phyloP scores from a whole-genome alignment of 2,888 invertebrate genomes.

The Pheosia gnoma region DNA sequence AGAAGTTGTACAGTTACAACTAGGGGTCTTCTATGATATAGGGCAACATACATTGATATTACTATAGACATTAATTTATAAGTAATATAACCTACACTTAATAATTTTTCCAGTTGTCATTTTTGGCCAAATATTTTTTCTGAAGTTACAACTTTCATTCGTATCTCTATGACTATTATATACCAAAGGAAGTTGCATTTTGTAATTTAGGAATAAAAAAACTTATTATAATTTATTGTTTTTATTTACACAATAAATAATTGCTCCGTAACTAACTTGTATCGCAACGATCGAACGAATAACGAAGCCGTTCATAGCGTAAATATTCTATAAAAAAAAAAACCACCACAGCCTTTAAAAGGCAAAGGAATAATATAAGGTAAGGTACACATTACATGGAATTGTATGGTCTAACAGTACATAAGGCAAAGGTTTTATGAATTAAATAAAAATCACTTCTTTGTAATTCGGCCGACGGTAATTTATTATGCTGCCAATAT shows the following conservation, averaged over 20 bases:
- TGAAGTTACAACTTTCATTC: too few relatives aligned
- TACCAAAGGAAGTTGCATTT: constrained; percentile 19
- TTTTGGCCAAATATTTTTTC: too few relatives aligned
- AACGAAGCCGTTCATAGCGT: constrained; percentile 25
- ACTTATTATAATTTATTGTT: constrained; percentile 44
- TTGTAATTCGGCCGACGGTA: too few relatives aligned
- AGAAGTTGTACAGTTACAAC: constrained; percentile 6
- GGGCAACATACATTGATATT: not conserved
- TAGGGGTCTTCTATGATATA: constrained; percentile 17
- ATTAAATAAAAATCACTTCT: too few relatives aligned
- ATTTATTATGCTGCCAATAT: too few relatives aligned
- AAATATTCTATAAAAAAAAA: constrained; percentile 31
- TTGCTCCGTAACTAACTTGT: constrained; percentile 27
- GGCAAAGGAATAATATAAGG: not conserved
- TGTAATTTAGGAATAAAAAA: constrained; percentile 36
- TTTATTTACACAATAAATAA: constrained; percentile 72
- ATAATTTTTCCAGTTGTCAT: too few relatives aligned
- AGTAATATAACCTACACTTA: too few relatives aligned
- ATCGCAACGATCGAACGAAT: constrained; percentile 38
- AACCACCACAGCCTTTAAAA: constrained; percentile 3
- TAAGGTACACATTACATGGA: not conserved
- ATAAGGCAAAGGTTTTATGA: not conserved
- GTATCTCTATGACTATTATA: constrained; percentile 8
- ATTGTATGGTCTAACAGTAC: not conserved
- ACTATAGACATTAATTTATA: too few relatives aligned